Conservation (phyloP, 1,140 invertebrate species). For the Lineus longissimus region DNA sequence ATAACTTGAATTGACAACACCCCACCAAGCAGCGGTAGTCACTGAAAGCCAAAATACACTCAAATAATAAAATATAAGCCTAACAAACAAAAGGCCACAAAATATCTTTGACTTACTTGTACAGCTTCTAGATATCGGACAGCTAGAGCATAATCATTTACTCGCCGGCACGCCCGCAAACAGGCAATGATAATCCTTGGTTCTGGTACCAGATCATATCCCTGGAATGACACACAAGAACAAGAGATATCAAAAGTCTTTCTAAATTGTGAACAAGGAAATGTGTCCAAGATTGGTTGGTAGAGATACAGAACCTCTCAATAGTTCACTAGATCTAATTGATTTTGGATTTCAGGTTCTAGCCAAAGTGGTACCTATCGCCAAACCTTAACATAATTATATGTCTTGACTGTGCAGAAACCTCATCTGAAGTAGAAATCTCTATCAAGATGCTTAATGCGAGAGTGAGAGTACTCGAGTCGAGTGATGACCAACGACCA, state of each 20-base stretch:
- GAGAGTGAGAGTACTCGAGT: too few species aligned
- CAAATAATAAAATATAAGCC: too few species aligned
- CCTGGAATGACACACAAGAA: slow-evolving; percentile 55
- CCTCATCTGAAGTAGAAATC: too few species aligned
- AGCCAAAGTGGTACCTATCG: slow-evolving; percentile 32
- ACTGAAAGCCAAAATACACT: too few species aligned
- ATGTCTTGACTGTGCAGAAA: too few species aligned
- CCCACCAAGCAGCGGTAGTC: too few species aligned
- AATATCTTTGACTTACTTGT: slow-evolving; percentile 65
- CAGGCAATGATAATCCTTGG: slow-evolving; percentile 88
- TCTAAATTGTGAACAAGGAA: background rate
- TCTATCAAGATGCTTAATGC: too few species aligned
- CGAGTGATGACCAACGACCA: too few species aligned
- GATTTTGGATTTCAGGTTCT: too few species aligned
- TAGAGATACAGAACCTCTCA: background rate
- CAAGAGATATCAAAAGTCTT: background rate
- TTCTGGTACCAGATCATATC: slow-evolving; percentile 91
- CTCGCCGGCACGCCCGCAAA: slow-evolving; percentile 83
- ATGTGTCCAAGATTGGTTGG: background rate
- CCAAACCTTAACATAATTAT: slow-evolving; percentile 38
- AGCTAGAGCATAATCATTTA: slow-evolving; percentile 91
- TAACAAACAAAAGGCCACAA: too few species aligned
- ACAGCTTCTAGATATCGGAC: slow-evolving; percentile 88
- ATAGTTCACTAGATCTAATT: slow-evolving; percentile 8
- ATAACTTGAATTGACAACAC: too few species aligned